Evolutionary conservation across 2,888 invertebrate species (phyloP).

Genomic region (Rambutsinella grinnellia): DNA sequence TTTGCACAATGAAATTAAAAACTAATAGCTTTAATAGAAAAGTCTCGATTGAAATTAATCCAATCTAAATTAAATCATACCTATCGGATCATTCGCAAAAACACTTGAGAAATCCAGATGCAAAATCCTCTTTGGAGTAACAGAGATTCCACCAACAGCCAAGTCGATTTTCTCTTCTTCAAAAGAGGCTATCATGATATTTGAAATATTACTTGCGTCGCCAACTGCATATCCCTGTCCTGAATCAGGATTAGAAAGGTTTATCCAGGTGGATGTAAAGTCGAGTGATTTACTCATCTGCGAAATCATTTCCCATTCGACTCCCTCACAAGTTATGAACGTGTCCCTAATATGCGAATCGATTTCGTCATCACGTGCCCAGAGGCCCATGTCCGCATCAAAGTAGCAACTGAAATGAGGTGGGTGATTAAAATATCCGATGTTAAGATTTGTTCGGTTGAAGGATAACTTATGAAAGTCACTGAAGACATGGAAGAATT

Average conservation of each 20-base stretch:
- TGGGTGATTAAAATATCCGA: conserved; percentile 60
- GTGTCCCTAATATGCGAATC: background rate
- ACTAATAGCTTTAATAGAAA: background rate
- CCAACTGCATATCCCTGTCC: conserved; percentile 20
- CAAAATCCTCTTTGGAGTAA: conserved; percentile 23
- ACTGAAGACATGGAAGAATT: conserved; percentile 53
- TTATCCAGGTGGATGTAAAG: conserved; percentile 49
- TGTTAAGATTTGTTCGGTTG: conserved; percentile 42
- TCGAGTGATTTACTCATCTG: conserved; percentile 53
- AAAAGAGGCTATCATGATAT: conserved; percentile 55
- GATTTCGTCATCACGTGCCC: background rate
- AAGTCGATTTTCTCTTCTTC: conserved; percentile 15
- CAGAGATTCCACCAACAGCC: background rate
- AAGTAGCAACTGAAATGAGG: conserved; percentile 52
- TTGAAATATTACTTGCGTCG: conserved; percentile 48
- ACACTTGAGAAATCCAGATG: conserved; percentile 58
- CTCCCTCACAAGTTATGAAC: conserved; percentile 45
- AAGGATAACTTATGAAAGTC: conserved; percentile 40
- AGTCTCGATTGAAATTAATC: background rate
- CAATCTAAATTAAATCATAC: conserved; percentile 19
- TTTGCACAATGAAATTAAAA: background rate
- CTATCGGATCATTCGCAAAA: conserved; percentile 60
- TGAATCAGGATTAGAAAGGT: conserved; percentile 40
- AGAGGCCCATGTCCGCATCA: background rate
- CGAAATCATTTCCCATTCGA: conserved; percentile 61